Evolutionary conservation across 2,113 vertebrate species (phyloP).

Genomic region (Grammomys surdaster): DNA sequence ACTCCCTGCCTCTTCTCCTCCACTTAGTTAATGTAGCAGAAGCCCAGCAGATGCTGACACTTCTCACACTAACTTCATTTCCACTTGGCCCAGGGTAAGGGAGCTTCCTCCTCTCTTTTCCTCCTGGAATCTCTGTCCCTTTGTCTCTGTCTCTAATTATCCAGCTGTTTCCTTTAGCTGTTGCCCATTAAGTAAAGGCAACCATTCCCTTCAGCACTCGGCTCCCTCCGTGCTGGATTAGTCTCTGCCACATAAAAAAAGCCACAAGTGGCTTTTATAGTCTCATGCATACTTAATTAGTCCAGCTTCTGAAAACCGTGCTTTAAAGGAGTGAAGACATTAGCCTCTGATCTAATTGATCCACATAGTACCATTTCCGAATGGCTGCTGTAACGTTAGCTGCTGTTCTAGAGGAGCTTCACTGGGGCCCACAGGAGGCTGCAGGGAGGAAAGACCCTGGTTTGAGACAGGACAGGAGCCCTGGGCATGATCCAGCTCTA

Average conservation of each 20-base stretch:
- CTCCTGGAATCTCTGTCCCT: not conserved
- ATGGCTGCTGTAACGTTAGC: constrained; percentile 61
- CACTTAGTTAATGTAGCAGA: not conserved
- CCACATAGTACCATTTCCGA: constrained; percentile 68
- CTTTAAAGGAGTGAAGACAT: constrained; percentile 59
- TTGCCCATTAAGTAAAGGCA: constrained; percentile 24
- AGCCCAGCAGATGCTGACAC: not conserved
- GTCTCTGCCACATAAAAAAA: constrained; percentile 66
- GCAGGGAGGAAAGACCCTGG: not conserved
- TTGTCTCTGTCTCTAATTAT: constrained; percentile 19
- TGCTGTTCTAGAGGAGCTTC: not conserved
- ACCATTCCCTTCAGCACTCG: not conserved
- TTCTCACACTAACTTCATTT: not conserved
- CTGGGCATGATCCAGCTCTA: accelerated
- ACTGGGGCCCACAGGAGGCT: not conserved
- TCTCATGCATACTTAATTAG: constrained; percentile 71
- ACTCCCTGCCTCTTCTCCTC: not conserved
- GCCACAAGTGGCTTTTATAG: constrained; percentile 62
- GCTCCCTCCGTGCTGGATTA: not conserved
- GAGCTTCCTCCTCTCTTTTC: not conserved
- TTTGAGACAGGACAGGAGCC: not conserved
- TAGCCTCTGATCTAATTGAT: constrained; percentile 73
- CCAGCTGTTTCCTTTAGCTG: not conserved
- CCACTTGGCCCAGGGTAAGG: not conserved
- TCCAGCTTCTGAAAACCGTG: constrained; percentile 68